Conservation (phyloP, 2,113 vertebrate species). For the Poeciliopsis prolifica region DNA sequence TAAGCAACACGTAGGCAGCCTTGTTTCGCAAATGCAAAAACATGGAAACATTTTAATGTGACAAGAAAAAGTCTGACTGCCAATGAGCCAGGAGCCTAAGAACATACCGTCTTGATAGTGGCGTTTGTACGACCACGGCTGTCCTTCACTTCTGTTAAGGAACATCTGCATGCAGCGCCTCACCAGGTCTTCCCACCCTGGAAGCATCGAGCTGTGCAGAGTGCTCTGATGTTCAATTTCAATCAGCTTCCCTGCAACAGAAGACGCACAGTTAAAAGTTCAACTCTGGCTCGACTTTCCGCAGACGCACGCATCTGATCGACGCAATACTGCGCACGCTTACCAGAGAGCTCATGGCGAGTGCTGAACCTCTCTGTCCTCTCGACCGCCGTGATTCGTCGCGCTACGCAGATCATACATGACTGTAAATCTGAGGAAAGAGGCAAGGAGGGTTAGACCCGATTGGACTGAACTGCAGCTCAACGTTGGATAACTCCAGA, state of each 20-base stretch:
- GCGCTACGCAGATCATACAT: conserved; percentile 98
- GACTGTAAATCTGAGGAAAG: conserved; percentile 90
- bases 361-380: conserved; percentile 95
- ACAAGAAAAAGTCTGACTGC: not conserved
- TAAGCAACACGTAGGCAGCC: too few species aligned
- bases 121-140: conserved; percentile 93
- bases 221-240: conserved; percentile 92
- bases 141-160: conserved; percentile 91
- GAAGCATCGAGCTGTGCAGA: conserved; percentile 92
- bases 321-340: conserved; percentile 32
- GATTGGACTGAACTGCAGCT: not conserved
- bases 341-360: conserved; percentile 95
- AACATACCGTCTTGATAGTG: conserved; percentile 94
- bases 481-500: not conserved
- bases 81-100: not conserved
- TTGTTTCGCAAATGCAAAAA: too few species aligned
- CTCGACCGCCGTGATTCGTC: conserved; percentile 89
- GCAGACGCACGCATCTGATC: not conserved
- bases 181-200: conserved; percentile 94
- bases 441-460: not conserved
- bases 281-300: not conserved
- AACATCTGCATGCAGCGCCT: conserved; percentile 96
- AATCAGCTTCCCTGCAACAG: conserved; percentile 89
- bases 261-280: not conserved
- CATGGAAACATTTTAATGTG: too few species aligned